Evolutionary conservation across 2,888 invertebrate genomes (phyloP).

Genomic region (Ectemnius lituratus): DNA sequence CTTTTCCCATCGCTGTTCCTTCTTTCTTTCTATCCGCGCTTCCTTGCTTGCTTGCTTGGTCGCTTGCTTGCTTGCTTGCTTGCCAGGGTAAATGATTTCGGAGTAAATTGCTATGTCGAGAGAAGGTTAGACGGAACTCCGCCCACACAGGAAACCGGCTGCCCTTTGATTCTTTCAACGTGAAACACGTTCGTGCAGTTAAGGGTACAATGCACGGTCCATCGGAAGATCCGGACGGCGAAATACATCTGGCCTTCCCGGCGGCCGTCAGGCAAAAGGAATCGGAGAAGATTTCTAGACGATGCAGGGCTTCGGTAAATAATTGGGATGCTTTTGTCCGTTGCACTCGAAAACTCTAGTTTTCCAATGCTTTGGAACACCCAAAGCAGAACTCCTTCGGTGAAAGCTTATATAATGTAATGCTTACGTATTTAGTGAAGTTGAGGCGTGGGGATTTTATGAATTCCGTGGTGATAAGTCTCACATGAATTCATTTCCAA

Average conservation of each 20-base stretch:
- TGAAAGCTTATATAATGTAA: too few species aligned
- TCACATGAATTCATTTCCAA: background rate
- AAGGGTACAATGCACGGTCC: constrained; percentile 44
- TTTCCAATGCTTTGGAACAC: too few species aligned
- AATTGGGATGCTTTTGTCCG: background rate
- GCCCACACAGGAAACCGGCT: constrained; percentile 24
- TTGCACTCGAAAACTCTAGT: too few species aligned
- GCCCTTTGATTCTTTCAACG: constrained; percentile 58
- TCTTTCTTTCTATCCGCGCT: constrained; percentile 37
- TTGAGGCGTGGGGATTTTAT: too few species aligned
- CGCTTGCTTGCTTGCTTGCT: too few species aligned
- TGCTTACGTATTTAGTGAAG: too few species aligned
- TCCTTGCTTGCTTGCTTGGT: background rate
- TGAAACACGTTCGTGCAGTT: constrained; percentile 54
- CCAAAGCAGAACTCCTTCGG: too few species aligned
- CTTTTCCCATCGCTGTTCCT: background rate
- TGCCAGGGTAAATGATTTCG: constrained; percentile 65
- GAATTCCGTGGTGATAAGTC: background rate
- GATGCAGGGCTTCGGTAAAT: background rate
- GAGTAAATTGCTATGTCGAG: constrained; percentile 63
- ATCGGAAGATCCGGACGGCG: constrained; percentile 42
- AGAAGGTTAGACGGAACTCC: constrained; percentile 45
- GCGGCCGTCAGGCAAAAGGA: constrained; percentile 17
- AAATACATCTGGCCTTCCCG: constrained; percentile 32
- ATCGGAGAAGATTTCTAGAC: constrained; percentile 23